Base-by-base conservation (phyloP, 92 coral and sea anemone species). In the Montipora capitata region DNA sequence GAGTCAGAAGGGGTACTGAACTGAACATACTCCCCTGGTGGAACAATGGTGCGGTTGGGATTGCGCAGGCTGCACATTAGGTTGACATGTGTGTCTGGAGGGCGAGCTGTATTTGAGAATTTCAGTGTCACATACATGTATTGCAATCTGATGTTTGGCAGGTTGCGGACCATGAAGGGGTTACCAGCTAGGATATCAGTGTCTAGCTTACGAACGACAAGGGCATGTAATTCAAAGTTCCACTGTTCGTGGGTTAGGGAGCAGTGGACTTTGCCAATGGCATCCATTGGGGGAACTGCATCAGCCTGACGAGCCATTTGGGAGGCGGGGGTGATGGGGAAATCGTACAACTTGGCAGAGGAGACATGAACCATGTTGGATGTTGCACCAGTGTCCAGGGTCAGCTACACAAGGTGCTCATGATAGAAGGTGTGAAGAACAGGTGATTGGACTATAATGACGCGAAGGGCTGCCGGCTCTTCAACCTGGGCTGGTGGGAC, bases 151-250 rank as follows among this genome's bases (percentile, higher is more conserved):
- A 27, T 2, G 35, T 27, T 27, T 27, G 35, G 35, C 56, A 82
- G 77, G 40, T 79, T 85, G 64, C 59, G 73, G 27, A 82, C 78
- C 82, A 85, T 59, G 57, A 90, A 90, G 2, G 35, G 2, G 35
- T 27, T 27, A 27, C 35, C 35, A 27, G 35, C 35, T 27, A 27
- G 35, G 35, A 76, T 76, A 42, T 58, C 77, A 0, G 78, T 82
- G 42, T 85, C 81, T 10, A 85, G 86, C 13, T 89, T 40, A 41
- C 72, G 79, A 44, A 81, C 91, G 4, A 76, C 85, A 63, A 90
- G 73, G 85, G 83, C 90, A 63, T 90, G 87, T 56, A 81, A 72
- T 75, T 88, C 61, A 73, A 81, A 81, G 57, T 76, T 80, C 3
- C 20, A 20, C 54, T 56, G 40, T 9, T 85, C 89, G 35, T 56